Conservation (phyloP, 2,888 invertebrate genomes). For the Charanyca ferruginea region DNA sequence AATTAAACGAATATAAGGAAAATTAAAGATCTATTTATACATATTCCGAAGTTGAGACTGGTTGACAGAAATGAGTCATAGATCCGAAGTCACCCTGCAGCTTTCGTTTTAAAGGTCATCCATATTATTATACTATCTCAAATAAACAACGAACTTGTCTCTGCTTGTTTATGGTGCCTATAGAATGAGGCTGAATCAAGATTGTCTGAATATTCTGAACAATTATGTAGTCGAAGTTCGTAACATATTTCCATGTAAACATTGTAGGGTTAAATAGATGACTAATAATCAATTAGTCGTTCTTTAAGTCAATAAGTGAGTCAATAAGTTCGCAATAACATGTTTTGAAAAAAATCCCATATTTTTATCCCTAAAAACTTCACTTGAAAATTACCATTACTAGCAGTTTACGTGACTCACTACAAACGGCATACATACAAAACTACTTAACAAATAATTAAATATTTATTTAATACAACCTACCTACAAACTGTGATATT, state of each 20-base stretch:
- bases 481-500: neutral
- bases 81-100: constrained; percentile 59
- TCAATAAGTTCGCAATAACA: constrained; percentile 25
- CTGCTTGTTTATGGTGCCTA: constrained; percentile 48
- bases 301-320: constrained; percentile 36
- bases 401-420: constrained; percentile 25
- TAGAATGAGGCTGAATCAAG: constrained; percentile 20
- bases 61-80: constrained; percentile 58
- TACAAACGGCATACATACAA: neutral
- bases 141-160: constrained; percentile 54
- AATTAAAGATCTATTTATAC: constrained; percentile 53
- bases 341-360: constrained; percentile 14
- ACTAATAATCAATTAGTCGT: neutral
- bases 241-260: neutral
- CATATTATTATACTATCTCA: constrained; percentile 61
- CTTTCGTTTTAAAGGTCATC: constrained; percentile 71
- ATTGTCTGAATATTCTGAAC: constrained; percentile 5
- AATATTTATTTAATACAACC: neutral
- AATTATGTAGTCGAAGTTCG: neutral
- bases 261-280: neutral
- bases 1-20: constrained; percentile 54
- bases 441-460: neutral
- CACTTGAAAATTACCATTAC: constrained; percentile 33
- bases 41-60: constrained; percentile 49
- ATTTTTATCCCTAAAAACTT: constrained; percentile 38